Base-by-base conservation (phyloP, 1,140 invertebrate genomes). In the Zaprionus kolodkinae region DNA sequence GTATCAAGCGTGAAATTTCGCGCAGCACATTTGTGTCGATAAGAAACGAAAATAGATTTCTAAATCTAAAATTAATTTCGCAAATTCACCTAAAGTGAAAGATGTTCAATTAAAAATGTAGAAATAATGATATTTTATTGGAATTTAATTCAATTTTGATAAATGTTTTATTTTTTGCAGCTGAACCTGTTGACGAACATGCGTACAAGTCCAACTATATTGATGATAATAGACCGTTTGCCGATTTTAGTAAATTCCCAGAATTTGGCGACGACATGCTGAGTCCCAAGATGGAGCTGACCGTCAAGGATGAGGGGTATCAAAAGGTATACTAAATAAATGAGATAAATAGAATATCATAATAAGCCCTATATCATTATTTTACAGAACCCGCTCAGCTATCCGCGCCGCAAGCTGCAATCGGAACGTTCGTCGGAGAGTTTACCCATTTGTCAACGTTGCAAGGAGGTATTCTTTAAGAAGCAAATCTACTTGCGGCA, bases 401-500 rank as follows among this genome's bases (percentile, higher is more conserved):
- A 83, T 80, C 71, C 79, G 40, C 79, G 87, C 0, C 87, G 91
- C 0, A 92, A 92, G 63, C 73, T 82, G 27, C 91, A 88, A 71
- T 72, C 76, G 30, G 91, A 92, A 50, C 84, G 81, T 6, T 59
- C 85, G 1, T 56, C 76, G 21, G 91, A 85, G 25, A 76, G 70
- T 35, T 36, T 89, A 57, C 91, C 91, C 7, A 86, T 92, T 33
- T 92, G 91, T 52, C 91, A 92, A 43, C 91, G 91, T 6, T 92
- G 91, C 78, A 92, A 92, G 62, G 87, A 92, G 70, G 91, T 92
- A 21, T 92, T 92, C 76, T 89, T 92, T 13, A 92, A 92, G 63
- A 92, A 91, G 38, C 87, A 86, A 48, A 66, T 73, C 55, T 92
- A 92, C 43, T 40, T 83, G 43, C 78, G 73, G 3, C 91, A 92